These are phyloP conservation scores for Egretta garzetta DNA, from an alignment of 2,113 vertebrate genomes.

Conservation along the genomic window DNA sequence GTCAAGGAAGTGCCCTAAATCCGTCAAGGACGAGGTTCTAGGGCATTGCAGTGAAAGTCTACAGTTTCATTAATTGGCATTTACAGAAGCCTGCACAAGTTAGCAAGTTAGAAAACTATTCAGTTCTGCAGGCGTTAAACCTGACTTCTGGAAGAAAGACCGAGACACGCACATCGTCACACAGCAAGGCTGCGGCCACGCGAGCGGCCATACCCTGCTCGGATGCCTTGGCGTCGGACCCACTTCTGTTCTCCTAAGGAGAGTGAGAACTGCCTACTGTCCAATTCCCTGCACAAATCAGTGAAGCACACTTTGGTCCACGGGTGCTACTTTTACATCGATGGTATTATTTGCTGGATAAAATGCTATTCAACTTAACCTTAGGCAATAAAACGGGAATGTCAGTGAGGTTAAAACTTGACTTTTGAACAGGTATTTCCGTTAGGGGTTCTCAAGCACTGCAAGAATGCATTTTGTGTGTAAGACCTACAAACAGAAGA, in stretches of 20 bases:
- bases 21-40: neutral
- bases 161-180: fast-evolving
- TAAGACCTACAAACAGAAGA: neutral
- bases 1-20: neutral
- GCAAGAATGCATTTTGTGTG: neutral
- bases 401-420: neutral
- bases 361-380: neutral
- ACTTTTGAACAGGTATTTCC: neutral
- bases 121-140: neutral
- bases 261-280: neutral
- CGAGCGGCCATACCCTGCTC: fast-evolving
- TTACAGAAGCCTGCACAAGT: neutral
- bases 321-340: neutral
- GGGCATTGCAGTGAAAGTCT: neutral
- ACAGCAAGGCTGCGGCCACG: fast-evolving
- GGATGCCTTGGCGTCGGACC: fast-evolving
- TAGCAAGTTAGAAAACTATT: neutral
- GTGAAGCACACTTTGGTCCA: neutral
- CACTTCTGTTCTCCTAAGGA: neutral
- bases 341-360: neutral
- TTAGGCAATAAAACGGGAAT: neutral
- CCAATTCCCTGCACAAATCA: neutral
- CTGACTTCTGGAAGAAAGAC: neutral
- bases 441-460: neutral
- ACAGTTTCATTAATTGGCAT: neutral